A percentile compares a stretch with the other conserved stretches of the same genome.
Conservation (phyloP, 2,797 vertebrate species). For the Taenioides sp. region DNA sequence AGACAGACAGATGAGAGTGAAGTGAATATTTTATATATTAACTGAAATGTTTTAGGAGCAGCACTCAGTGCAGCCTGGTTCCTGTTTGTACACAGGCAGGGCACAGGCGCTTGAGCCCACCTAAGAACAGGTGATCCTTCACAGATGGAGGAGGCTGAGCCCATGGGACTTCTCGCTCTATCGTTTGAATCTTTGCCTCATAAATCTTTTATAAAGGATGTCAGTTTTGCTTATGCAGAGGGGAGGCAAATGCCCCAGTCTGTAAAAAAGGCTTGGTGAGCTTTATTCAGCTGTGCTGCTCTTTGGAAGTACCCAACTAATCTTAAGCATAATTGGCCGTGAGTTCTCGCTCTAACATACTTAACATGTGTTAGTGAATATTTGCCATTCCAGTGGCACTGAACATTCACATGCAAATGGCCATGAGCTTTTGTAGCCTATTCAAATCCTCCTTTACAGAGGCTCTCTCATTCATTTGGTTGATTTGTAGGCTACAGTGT, state of each 20-base stretch:
- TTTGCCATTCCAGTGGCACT: constrained; percentile 60
- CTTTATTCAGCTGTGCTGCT: constrained; percentile 45
- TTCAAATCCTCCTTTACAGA: constrained; percentile 44
- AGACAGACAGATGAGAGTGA: not conserved
- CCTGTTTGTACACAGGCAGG: constrained; percentile 65
- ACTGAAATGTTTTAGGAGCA: not conserved
- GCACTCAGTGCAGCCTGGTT: constrained; percentile 32
- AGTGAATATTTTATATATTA: not conserved
- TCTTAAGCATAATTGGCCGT: constrained; percentile 41
- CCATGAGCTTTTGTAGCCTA: constrained; percentile 47
- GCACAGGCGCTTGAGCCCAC: constrained; percentile 74
- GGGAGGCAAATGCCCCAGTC: constrained; percentile 73
- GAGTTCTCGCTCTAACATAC: constrained; percentile 47
- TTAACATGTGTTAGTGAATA: constrained; percentile 62
- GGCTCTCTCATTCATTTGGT: constrained; percentile 54
- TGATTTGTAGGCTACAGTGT: constrained; percentile 49
- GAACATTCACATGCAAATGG: constrained; percentile 68
- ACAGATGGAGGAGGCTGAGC: constrained; percentile 78
- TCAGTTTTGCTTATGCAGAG: constrained; percentile 85
- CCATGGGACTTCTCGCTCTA: constrained; percentile 76
- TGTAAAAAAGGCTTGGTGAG: constrained; percentile 74
- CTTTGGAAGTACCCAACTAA: constrained; percentile 31
- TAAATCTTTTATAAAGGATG: constrained; percentile 87
- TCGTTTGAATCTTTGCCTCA: constrained; percentile 84
- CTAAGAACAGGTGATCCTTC: constrained; percentile 80